These are phyloP conservation scores for Drosophila rubida DNA, from an alignment of 2,888 invertebrate genomes.

Conservation along the genomic window DNA sequence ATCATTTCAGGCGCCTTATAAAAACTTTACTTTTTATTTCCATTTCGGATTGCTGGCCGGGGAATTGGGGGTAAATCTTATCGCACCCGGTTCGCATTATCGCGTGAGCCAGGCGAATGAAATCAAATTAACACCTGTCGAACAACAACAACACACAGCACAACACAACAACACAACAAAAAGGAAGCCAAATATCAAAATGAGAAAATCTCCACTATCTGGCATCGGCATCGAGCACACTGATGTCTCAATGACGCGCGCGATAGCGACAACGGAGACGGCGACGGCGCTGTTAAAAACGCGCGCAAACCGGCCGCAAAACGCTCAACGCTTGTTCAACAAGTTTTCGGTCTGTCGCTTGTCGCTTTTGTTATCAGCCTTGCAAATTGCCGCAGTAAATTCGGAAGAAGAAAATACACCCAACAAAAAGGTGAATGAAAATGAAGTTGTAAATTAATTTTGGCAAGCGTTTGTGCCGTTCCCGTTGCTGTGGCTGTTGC, in stretches of 20 bases:
- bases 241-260: constrained; percentile 65
- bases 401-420: constrained; percentile 13
- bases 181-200: constrained; percentile 13
- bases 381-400: constrained; percentile 50
- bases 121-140: constrained; percentile 77
- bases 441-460: constrained; percentile 73
- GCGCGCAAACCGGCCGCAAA: constrained; percentile 50
- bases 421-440: constrained; percentile 49
- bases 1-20: constrained; percentile 51
- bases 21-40: constrained; percentile 8
- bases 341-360: constrained; percentile 38
- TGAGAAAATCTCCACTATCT: constrained; percentile 45
- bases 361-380: constrained; percentile 52
- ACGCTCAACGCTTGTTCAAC: constrained; percentile 36
- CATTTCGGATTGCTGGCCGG: constrained; percentile 14
- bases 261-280: constrained; percentile 68
- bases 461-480: constrained; percentile 9
- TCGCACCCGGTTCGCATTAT: constrained; percentile 61
- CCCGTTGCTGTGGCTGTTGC: background rate
- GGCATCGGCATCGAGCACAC: constrained; percentile 52
- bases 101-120: constrained; percentile 51
- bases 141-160: constrained; percentile 23
- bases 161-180: constrained; percentile 21
- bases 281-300: constrained; percentile 38
- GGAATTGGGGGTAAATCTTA: constrained; percentile 59